These are phyloP conservation scores for Popillia japonica DNA, from an alignment of 1,140 invertebrate genomes.

Conservation along the genomic window DNA sequence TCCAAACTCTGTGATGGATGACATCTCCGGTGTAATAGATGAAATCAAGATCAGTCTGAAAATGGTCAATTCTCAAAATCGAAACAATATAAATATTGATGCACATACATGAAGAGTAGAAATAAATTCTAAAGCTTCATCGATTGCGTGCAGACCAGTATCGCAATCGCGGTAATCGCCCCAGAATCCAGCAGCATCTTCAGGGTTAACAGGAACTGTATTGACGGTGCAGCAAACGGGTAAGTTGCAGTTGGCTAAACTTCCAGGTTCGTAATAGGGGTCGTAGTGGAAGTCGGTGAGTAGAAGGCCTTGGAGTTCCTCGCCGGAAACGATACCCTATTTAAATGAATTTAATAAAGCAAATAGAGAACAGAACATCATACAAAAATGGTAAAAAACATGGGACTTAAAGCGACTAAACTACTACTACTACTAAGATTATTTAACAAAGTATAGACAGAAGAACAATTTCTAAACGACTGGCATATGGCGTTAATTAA, in stretches of 20 bases:
- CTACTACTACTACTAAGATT: too few species aligned
- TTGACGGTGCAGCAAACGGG: slow-evolving; percentile 80
- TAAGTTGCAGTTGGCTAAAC: slow-evolving; percentile 74
- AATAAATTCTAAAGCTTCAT: slow-evolving; percentile 68
- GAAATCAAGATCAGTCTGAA: slow-evolving; percentile 69
- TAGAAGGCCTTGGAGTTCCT: slow-evolving; percentile 70
- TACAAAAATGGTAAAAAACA: too few species aligned
- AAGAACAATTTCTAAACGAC: too few species aligned
- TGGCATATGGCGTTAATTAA: too few species aligned
- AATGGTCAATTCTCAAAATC: neutral
- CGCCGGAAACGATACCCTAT: slow-evolving; percentile 22
- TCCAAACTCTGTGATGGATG: slow-evolving; percentile 84
- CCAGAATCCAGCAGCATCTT: slow-evolving; percentile 76
- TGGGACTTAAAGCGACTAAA: too few species aligned
- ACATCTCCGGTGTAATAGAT: slow-evolving; percentile 87
- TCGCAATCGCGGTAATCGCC: slow-evolving; percentile 82
- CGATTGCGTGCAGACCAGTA: slow-evolving; percentile 71
- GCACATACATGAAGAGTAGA: slow-evolving; percentile 63
- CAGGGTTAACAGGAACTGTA: slow-evolving; percentile 45
- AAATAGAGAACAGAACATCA: too few species aligned
- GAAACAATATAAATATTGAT: neutral
- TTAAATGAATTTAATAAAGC: neutral
- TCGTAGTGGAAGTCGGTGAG: slow-evolving; percentile 86
- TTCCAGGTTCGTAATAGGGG: slow-evolving; percentile 71
- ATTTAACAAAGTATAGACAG: too few species aligned